Base-by-base conservation (phyloP, 2,888 invertebrate species). In the Euzophera pinguis region DNA sequence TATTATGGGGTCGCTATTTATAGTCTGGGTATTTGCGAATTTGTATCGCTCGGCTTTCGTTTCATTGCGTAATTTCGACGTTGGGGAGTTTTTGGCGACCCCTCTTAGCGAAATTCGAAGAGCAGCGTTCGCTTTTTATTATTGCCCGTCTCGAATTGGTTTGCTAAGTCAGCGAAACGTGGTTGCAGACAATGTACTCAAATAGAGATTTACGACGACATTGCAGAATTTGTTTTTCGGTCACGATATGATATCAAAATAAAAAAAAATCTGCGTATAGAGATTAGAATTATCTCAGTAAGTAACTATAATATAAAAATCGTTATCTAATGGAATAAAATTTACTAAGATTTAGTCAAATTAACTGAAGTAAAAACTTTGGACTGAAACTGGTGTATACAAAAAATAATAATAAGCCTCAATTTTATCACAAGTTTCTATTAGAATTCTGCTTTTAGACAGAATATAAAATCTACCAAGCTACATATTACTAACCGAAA, bases 41-140 rank as follows among this genome's bases (percentile, higher is more conserved):
- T 70, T 77, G 73, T 79, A 78, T 64, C 67, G 73, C 74, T 83
- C 81, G 81, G 84, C 84, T 59, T 70, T 68, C 84, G 82, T 77
- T 79, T 81, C 85, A 86, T 85, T 86, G 86, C 81, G 74, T 78
- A 73, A 78, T 79, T 80, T 73, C 58, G 64, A 69, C 69, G 71
- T 59, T 62, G 63, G 69, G 77, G 73, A 63, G 60, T 58, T 67
- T 65, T 71, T 70, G 39, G 55, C 39, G 58, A 55, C 67, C 72
- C 68, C 63, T 66, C 71, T 70, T 61, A 60, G 50, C 55, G 52
- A 62, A 65, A 58, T 60, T 60, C 57, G 61, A 64, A 65, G 62
- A 65, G 69, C 65, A 62, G 69, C 49, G 62, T 61, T 69, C 59
- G 72, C 69, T 59, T 64, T 65, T 67, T 64, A 61, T 64, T 67